Base-by-base conservation (phyloP, 2,113 vertebrate species). In the Boulengeromyrus knoepffleri region DNA sequence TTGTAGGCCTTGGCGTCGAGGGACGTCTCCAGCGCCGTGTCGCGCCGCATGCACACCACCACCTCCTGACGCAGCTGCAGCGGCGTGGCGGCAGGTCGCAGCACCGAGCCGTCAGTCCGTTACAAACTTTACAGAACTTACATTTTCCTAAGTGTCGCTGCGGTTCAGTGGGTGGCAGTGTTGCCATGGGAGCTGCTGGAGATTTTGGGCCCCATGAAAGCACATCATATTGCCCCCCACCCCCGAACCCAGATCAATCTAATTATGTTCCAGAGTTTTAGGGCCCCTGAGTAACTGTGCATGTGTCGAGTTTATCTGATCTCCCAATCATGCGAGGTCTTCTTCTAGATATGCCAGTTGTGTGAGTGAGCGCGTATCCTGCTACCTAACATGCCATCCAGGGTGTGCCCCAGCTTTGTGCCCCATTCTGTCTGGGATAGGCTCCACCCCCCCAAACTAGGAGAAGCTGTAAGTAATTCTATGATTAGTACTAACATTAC, bases 1-100 rank as follows among this genome's bases (percentile, higher is more conserved):
- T 99, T 99, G 95, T 99, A 99, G 7, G 99, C 98, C 93, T 99
- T 99, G 88, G 97, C 97, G 0, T 99, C 99, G 3, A 99, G 97
- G 0, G 99, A 98, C 0, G 99, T 99, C 92, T 99, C 99, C 85
- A 99, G 92, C 1, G 99, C 98, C 0, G 98, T 99, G 95, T 99
- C 99, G 3, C 99, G 95, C 12, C 99, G 94, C 99, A 99, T 99
- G 93, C 99, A 99, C 46, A 99, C 98, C 92, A 99, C 99, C 24
- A 99, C 99, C 91, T 99, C 99, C 94, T 99, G 99, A 1, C 98
- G 97, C 74, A 99, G 95, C 98, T 99, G 90, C 1, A 31, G 84
- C 27, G 62, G 0, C 1, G 12, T 12, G 10, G 50, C 13, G 0
- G 12, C 15, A 4, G 52, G 52, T 8, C 24, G 24, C 24, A 10